phyloP scores from a whole-genome alignment of 2,113 vertebrate genomes.

The Cricetomys ansorgei region DNA sequence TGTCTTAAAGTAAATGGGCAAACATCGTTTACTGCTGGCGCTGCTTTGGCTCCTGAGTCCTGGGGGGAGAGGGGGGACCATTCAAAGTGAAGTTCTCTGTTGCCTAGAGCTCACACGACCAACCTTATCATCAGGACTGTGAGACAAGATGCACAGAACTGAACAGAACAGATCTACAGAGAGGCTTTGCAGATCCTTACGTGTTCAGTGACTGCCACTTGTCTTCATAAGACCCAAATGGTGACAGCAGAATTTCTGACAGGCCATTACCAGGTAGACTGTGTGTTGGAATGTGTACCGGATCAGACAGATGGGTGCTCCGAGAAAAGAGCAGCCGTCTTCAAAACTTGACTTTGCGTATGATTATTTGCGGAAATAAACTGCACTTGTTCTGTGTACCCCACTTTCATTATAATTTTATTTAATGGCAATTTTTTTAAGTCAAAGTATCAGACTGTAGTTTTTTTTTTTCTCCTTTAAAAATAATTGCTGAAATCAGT shows the following conservation, averaged over 20 bases:
- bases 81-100: constrained; percentile 57
- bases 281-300: constrained; percentile 77
- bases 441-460: constrained; percentile 6
- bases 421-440: constrained; percentile 53
- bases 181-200: constrained; percentile 10
- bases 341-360: not conserved
- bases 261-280: constrained; percentile 51
- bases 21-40: constrained; percentile 74
- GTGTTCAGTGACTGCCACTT: not conserved
- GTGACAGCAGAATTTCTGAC: constrained; percentile 64
- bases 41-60: constrained; percentile 68
- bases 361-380: constrained; percentile 53
- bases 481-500: constrained; percentile 77
- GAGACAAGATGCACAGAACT: constrained; percentile 29
- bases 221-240: constrained; percentile 50
- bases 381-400: not conserved
- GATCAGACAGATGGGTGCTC: constrained; percentile 45
- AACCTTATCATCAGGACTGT: constrained; percentile 35
- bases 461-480: constrained; percentile 66
- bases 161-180: not conserved
- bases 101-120: constrained; percentile 25
- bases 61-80: constrained; percentile 45
- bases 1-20: constrained; percentile 83
- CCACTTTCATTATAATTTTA: constrained; percentile 68
- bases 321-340: not conserved